Evolutionary conservation across 2,113 vertebrate species (phyloP), one percentile per base, ranked within the genome.

Genomic region (Sceloporus undulatus): DNA sequence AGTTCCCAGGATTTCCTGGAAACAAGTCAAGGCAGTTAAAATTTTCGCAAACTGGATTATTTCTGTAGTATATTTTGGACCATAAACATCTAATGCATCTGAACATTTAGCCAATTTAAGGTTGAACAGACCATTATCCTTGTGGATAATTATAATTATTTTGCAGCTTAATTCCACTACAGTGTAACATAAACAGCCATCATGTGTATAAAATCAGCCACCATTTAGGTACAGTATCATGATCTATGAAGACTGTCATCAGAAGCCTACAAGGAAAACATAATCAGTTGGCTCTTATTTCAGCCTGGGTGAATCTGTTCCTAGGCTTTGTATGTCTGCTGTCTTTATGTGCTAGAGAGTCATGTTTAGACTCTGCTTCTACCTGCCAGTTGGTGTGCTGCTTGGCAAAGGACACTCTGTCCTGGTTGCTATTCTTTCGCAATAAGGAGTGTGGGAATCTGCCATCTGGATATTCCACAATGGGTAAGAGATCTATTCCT

Each of bases 61-160:
- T 48, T 48, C 48, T 48, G 48, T 48, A 48, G 48, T 48, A 7
- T 48, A 48, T 48, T 48, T 48, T 48, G 48, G 48, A 48, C 48
- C 48, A 48, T 48, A 48, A 0, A 0, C 77, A 79, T 71, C 75
- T 38, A 38, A 75, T 14, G 5, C 2, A 0, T 59, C 13, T 0
- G 19, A 77, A 38, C 81, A 4, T 92, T 93, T 82, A 70, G 85
- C 56, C 62, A 48, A 48, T 48, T 48, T 48, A 5, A 5, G 6
- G 3, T 48, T 48, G 42, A 48, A 48, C 48, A 48, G 48, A 48
- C 48, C 78, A 62, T 62, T 62, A 18, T 62, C 59, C 59, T 18
- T 62, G 48, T 48, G 48, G 7, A 48, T 48, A 48, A 48, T 48
- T 48, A 48, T 48, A 48, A 48, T 48, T 48, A 18, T 16, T 14